These are phyloP conservation scores for Tyrannus savana DNA, from an alignment of 2,113 vertebrate genomes.

Conservation along the genomic window DNA sequence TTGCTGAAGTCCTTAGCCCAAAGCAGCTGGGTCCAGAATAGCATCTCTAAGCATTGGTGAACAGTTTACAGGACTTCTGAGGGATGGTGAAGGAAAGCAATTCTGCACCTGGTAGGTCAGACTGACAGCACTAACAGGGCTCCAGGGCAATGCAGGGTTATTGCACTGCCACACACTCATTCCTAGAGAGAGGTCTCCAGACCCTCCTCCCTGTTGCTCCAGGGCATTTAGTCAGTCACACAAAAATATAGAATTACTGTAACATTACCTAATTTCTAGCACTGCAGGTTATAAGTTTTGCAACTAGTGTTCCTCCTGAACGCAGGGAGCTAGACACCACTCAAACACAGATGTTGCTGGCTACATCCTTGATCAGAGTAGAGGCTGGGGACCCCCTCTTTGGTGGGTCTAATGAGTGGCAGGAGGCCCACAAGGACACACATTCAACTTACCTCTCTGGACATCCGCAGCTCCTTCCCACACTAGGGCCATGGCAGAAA, in stretches of 20 bases:
- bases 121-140: neutral
- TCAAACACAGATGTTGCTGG: neutral
- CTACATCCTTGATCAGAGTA: neutral
- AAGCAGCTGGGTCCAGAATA: neutral
- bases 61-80: neutral
- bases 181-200: neutral
- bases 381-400: neutral
- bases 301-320: neutral
- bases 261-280: neutral
- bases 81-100: neutral
- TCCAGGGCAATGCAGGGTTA: neutral
- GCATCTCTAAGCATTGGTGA: neutral
- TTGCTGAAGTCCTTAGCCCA: neutral
- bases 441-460: neutral
- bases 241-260: neutral
- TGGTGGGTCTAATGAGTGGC: neutral
- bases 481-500: constrained; percentile 7
- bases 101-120: neutral
- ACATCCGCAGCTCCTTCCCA: neutral
- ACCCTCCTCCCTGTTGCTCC: neutral
- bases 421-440: neutral
- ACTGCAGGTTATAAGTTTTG: neutral
- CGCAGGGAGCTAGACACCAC: neutral
- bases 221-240: neutral
- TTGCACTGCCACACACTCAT: neutral